Evolutionary conservation across 2,797 vertebrate species (phyloP).

Genomic region (Sebastes steindachneri): DNA sequence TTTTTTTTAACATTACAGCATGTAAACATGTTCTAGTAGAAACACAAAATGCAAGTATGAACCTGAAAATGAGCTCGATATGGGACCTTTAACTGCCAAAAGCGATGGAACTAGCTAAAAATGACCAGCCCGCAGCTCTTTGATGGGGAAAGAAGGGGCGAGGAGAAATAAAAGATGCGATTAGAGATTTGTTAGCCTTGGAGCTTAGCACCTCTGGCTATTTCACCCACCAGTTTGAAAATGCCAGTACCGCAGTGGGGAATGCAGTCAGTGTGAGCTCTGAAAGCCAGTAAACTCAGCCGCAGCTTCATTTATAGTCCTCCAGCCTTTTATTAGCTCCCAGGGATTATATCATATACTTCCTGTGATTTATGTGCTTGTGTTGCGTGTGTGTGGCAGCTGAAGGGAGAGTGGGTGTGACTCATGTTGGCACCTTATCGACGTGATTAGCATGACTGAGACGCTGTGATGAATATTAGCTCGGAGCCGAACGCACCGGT

Average conservation of each 20-base stretch:
- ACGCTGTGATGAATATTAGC: not conserved
- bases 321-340: slow-evolving; percentile 23
- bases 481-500: not conserved
- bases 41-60: no score
- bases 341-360: not conserved
- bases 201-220: not conserved
- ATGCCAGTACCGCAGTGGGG: not conserved
- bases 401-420: slow-evolving; percentile 32
- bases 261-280: not conserved
- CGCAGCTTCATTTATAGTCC: not conserved
- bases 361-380: slow-evolving; percentile 19
- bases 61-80: no score
- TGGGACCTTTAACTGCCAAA: not conserved
- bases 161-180: no score
- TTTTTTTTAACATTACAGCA: no score
- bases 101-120: not conserved
- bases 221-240: not conserved
- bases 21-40: no score
- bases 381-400: slow-evolving; percentile 8
- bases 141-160: not conserved
- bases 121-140: not conserved
- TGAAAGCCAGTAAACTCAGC: no score
- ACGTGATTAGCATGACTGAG: slow-evolving; percentile 28
- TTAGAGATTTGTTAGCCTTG: no score
- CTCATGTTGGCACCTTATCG: slow-evolving; percentile 42